Evolutionary conservation across 2,888 invertebrate species (phyloP), one percentile per base, ranked within the genome.

Genomic region (Willowsia nigromaculata): DNA sequence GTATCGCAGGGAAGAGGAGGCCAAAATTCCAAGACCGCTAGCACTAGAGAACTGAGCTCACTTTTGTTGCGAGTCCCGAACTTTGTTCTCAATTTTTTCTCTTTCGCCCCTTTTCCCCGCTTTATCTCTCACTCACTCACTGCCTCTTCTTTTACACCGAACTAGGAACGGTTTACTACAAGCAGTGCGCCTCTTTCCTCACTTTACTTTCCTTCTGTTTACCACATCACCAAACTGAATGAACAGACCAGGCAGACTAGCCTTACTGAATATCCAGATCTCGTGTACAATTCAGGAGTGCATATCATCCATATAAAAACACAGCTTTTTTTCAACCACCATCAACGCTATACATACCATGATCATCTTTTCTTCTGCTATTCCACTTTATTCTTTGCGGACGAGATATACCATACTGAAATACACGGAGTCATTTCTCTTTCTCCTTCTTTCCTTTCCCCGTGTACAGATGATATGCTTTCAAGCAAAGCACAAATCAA

Each of bases 11-110:
- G 40, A 76, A 78, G 74, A 74, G 74, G 71, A 85, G 89, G 53
- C 62, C 82, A 85, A 89, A 89, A 76, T 85, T 89, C 82, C 89
- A 15, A 85, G 82, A 82, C 85, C 82, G 82, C 89, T 82, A 62
- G 25, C 89, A 85, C 85, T n/a, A 85, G 50, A 62, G 82, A 89
- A 89, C 89, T 89, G 89, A 90, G 90, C 90, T 87, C 90, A 80
- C 85, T 86, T 84, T 86, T 84, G 89, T 78, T 85, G 13, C 25
- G 65, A 68, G 71, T 59, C 53, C 89, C 80, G 68, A 90, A 78
- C 90, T 84, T 89, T 85, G 85, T 88, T 88, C 90, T 78, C 43
- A 15, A 43, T 74, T 68, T 56, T 27, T 78, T 50, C 56, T 84
- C 22, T 62, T 74, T 82, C 56, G 43, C 83, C 71, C 83, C 85